Evolutionary conservation across 2,888 invertebrate genomes (phyloP), one percentile per base, ranked within the genome.

Genomic region (Lithodes maja): DNA sequence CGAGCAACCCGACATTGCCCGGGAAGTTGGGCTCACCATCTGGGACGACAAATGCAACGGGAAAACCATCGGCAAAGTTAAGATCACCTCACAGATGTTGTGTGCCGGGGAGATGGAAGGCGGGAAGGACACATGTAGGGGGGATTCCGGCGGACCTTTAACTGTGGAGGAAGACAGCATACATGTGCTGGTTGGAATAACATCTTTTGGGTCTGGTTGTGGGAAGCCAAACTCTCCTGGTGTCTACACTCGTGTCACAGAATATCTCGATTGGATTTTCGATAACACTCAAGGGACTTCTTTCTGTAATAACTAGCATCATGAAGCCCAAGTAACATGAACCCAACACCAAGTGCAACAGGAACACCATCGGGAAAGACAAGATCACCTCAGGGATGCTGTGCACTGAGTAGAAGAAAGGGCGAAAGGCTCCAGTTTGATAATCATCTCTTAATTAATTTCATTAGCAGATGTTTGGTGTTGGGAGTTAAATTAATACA

Each of bases 101-200:
- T 86, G 86, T 55, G 86, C 86, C 33, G 86, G 81, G 0, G 53
- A 69, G 0, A 17, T 61, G 68, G 7, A 80, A n/a, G 86, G 86
- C 0, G 81, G 86, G n/a, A 80, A 86, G 52, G 86, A 86, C 15
- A 55, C 86, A 49, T 86, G 86, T 50, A 75, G 68, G 68, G 90
- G 90, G n/a, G 90, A 90, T 82, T 87, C 87, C 74, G 90, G 90
- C 33, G 90, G 90, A 0, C 86, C 90, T 7, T 78, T 90, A 2
- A 79, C 79, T 7, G 84, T 90, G 86, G 69, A 85, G 78, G 49
- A 55, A 7, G 71, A 77, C 2, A 54, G 49, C 3, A 53, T 53
- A 2, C 83, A 75, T 50, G 69, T 68, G 3, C 55, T 88, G 54
- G 86, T 87, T 0, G 88, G 90, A 52, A 83, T 90, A n/a, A 88